Evolutionary conservation across 2,113 vertebrate genomes (phyloP).

Genomic region (Natator depressus): DNA sequence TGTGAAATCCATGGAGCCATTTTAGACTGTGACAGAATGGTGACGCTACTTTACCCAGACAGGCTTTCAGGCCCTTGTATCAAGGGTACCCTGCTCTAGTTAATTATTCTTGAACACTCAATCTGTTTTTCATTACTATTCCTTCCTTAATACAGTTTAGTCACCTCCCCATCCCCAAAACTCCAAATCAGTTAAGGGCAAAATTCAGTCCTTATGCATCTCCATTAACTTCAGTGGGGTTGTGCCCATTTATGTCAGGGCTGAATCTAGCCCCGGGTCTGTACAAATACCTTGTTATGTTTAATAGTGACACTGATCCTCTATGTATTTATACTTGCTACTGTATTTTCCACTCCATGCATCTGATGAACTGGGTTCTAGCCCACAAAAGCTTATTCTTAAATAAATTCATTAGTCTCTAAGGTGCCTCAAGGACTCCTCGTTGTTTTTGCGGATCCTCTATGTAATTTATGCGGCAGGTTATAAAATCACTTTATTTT

Average conservation of each 20-base stretch:
- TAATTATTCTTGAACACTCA: not conserved
- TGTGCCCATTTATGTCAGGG: not conserved
- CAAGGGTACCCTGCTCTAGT: not conserved
- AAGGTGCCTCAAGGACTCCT: too few species aligned
- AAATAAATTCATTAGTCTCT: too few species aligned
- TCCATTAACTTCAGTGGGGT: not conserved
- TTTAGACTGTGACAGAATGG: constrained; percentile 27
- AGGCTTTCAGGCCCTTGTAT: not conserved
- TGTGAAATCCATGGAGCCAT: not conserved
- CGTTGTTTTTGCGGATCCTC: not conserved
- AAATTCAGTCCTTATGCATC: not conserved
- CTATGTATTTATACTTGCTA: too few species aligned
- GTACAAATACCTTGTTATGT: not conserved
- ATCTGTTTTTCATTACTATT: not conserved
- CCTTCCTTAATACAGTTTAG: not conserved
- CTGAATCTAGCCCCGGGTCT: not conserved
- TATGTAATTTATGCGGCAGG: constrained; percentile 26
- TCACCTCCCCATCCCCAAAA: not conserved
- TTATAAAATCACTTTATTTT: not conserved
- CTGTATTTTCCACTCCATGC: too few species aligned
- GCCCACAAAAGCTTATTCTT: too few species aligned
- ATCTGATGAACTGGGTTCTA: too few species aligned
- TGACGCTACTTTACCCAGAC: not conserved
- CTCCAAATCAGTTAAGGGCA: not conserved
- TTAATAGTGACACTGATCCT: not conserved